Evolutionary conservation across 2,888 invertebrate genomes (phyloP).

Genomic region (Lysandra coridon): DNA sequence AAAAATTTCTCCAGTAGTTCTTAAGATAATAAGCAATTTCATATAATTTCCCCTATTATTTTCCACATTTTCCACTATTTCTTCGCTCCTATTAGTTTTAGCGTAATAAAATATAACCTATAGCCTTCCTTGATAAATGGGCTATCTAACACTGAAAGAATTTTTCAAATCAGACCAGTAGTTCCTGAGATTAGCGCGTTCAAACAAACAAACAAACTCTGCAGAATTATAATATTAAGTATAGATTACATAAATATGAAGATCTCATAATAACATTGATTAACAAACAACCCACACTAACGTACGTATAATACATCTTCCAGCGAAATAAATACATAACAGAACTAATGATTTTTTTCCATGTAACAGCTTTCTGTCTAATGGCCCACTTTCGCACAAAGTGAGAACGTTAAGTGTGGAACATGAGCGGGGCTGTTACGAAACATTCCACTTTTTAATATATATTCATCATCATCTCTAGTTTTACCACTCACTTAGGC

Average conservation of each 20-base stretch:
- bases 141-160: too few species aligned
- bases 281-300: background rate
- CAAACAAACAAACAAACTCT: too few species aligned
- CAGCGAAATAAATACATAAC: constrained; percentile 7
- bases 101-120: too few species aligned
- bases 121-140: too few species aligned
- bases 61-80: too few species aligned
- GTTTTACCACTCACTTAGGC: background rate
- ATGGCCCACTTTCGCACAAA: constrained; percentile 15
- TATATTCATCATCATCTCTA: background rate
- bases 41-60: too few species aligned
- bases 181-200: too few species aligned
- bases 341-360: constrained; percentile 23
- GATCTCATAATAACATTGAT: background rate
- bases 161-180: too few species aligned
- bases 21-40: too few species aligned
- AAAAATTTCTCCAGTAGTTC: too few species aligned
- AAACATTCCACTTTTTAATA: constrained; percentile 1
- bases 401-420: constrained; percentile 7
- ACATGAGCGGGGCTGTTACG: background rate
- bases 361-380: constrained; percentile 14
- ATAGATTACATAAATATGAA: background rate
- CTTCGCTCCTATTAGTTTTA: too few species aligned
- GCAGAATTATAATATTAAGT: too few species aligned
- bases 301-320: background rate